Evolutionary conservation across 1,140 invertebrate genomes (phyloP).

Genomic region (Anastrepha obliqua): DNA sequence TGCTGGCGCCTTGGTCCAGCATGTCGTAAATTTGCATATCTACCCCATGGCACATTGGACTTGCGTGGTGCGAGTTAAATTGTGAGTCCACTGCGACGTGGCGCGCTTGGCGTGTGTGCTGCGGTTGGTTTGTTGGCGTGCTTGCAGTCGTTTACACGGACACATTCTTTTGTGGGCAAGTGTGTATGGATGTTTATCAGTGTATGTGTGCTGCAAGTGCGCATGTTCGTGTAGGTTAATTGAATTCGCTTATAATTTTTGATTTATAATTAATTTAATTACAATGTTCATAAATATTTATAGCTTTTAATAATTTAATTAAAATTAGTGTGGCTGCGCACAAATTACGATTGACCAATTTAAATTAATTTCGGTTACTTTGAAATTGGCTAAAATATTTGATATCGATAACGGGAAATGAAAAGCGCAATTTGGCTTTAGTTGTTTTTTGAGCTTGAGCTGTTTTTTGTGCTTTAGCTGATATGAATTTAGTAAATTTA

Average conservation of each 20-base stretch:
- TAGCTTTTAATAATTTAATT: conserved; percentile 11
- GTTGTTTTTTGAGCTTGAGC: too few relatives aligned
- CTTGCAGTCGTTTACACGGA: background rate
- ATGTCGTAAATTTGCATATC: background rate
- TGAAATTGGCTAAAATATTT: too few relatives aligned
- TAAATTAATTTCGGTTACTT: background rate
- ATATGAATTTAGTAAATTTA: too few relatives aligned
- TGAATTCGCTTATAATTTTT: conserved; percentile 11
- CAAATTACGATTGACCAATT: background rate
- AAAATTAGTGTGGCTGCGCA: background rate
- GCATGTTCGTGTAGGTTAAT: background rate
- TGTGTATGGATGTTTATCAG: background rate
- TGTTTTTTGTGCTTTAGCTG: too few relatives aligned
- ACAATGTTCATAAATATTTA: conserved; percentile 1
- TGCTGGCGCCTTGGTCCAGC: background rate
- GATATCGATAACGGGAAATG: too few relatives aligned
- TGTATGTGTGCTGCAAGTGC: background rate
- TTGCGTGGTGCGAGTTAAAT: background rate
- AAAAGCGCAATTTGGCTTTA: too few relatives aligned
- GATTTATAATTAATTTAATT: conserved; percentile 24
- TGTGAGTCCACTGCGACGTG: conserved; percentile 10
- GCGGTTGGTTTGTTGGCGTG: background rate
- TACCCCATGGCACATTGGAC: background rate
- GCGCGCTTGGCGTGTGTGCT: background rate
- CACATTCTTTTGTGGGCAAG: too few relatives aligned